Conservation (phyloP, 2,888 invertebrate species). For the Leptopilina myrica region DNA sequence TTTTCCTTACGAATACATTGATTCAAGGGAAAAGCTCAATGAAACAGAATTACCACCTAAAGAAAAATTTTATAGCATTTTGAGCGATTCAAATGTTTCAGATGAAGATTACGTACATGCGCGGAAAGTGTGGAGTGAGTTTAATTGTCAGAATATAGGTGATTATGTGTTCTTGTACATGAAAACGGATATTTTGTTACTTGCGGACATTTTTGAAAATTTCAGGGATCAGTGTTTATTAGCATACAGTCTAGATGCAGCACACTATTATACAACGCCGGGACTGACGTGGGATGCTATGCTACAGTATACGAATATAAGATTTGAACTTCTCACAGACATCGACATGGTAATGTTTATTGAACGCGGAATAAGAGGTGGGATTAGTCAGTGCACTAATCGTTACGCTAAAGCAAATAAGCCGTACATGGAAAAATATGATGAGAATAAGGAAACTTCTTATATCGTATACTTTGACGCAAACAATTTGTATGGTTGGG, state of each 20-base stretch:
- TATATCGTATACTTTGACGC: conserved; percentile 25
- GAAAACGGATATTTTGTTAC: not conserved
- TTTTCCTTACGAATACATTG: conserved; percentile 10
- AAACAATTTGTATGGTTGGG: conserved; percentile 42
- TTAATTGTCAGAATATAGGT: conserved; percentile 4
- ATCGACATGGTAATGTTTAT: conserved; percentile 28
- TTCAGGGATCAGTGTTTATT: conserved; percentile 50
- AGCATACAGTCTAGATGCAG: conserved; percentile 42
- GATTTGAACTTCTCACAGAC: conserved; percentile 23
- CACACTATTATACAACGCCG: conserved; percentile 48
- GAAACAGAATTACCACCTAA: not conserved
- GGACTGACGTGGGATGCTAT: conserved; percentile 51
- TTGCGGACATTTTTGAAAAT: conserved; percentile 46
- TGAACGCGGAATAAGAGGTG: conserved; percentile 16
- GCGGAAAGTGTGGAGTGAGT: not conserved
- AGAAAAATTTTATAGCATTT: conserved; percentile 8
- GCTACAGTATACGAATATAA: conserved; percentile 48
- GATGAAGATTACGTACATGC: not conserved
- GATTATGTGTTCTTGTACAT: not conserved
- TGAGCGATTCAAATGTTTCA: not conserved
- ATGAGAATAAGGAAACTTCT: too few relatives aligned
- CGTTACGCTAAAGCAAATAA: conserved; percentile 55
- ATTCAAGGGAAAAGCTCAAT: not conserved
- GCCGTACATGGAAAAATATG: not conserved
- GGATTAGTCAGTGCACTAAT: conserved; percentile 51